Evolutionary conservation across 2,113 vertebrate genomes (phyloP), one percentile per base, ranked within the genome.

Genomic region (Gymnocephalus cernua): DNA sequence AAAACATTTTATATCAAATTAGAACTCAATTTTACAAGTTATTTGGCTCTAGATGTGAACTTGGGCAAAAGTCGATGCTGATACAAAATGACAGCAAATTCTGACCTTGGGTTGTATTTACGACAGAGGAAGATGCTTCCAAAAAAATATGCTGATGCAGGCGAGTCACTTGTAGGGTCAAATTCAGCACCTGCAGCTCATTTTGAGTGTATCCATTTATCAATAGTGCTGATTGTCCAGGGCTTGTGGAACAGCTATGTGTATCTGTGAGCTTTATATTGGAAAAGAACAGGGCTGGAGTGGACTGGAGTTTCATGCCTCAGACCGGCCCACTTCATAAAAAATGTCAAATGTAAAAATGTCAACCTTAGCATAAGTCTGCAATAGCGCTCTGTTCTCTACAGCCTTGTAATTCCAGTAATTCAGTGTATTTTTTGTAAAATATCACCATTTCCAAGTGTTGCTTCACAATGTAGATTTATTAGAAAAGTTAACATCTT

Each of bases 91-190:
- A 76, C 12, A 53, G 21, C 41, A 72, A 79, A 61, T 1, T 68
- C 74, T 56, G 59, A 86, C 50, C 48, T 77, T 70, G 44, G 8
- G 50, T 25, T 89, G 62, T 64, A 87, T 74, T 82, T 19, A 57
- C 57, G 18, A 66, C 21, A 58, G 27, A 65, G 50, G 23, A 68
- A n/a, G 62, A 44, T n/a, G 13, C 65, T 65, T 59, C 41, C 54
- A 63, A 64, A 70, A 84, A 58, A n/a, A n/a, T n/a, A n/a, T n/a
- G 72, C 77, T 79, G 77, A 63, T 76, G 51, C 69, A 50, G 16
- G 13, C 21, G 76, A 80, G 74, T 74, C 51, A 79, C 63, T 77
- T 57, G 2, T 5, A 27, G 58, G 78, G 86, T 83, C 68, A 66
- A 29, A 69, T 69, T 76, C 29, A 57, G 57, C 79, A 63, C 44